A percentile compares a stretch with the other conserved stretches of the same genome.
Evolutionary conservation across 2,888 invertebrate species (phyloP).

Genomic region (Drosophila cognata): DNA sequence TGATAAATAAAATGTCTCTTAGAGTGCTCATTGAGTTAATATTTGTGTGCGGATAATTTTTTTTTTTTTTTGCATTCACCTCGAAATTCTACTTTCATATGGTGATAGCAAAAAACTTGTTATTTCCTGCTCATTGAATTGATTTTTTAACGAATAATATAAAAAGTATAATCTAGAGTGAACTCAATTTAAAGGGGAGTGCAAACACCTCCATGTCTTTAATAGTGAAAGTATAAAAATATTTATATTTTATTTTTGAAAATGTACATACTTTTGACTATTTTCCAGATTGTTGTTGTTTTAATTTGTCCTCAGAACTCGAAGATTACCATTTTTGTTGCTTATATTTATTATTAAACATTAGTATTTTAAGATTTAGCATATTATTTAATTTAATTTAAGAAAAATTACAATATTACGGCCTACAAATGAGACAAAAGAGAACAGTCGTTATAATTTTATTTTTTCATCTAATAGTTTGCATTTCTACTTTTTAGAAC

Average conservation of each 20-base stretch:
- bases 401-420: too few relatives aligned
- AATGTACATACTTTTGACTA: background rate
- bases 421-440: background rate
- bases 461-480: background rate
- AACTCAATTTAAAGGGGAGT: background rate
- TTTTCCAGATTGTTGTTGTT: background rate
- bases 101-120: background rate
- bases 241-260: background rate
- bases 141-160: background rate
- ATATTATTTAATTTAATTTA: background rate
- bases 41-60: background rate
- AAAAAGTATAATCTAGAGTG: background rate
- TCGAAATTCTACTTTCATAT: background rate
- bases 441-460: too few relatives aligned
- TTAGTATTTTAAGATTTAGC: background rate
- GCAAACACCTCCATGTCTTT: background rate
- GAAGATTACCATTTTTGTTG: background rate
- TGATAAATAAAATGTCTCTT: too few relatives aligned
- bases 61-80: background rate
- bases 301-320: background rate
- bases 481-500: background rate
- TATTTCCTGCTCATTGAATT: background rate
- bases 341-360: background rate
- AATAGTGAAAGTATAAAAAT: background rate
- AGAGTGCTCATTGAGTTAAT: background rate